phyloP scores from a whole-genome alignment of 2,888 invertebrate genomes.

The Mythimna impura region DNA sequence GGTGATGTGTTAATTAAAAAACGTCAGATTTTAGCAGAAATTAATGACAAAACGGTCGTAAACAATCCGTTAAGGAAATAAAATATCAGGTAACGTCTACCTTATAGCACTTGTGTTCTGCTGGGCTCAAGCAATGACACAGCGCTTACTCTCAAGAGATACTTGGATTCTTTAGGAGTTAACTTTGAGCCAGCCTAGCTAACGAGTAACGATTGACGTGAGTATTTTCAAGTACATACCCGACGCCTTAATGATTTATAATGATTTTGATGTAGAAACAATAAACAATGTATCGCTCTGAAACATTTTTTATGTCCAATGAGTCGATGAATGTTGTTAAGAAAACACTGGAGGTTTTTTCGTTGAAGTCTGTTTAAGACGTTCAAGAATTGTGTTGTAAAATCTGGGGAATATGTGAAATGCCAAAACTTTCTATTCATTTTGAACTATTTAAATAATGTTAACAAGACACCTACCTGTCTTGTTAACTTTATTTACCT shows the following conservation, averaged over 20 bases:
- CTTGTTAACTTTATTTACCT: too few relatives aligned
- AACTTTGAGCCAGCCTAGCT: conserved; percentile 81
- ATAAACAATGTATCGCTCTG: conserved; percentile 63
- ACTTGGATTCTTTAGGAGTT: conserved; percentile 87
- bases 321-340: conserved; percentile 26
- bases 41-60: conserved; percentile 48
- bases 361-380: conserved; percentile 5
- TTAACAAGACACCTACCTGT: conserved; percentile 37
- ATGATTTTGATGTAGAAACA: conserved; percentile 70
- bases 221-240: conserved; percentile 81
- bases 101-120: conserved; percentile 74
- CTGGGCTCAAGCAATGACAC: conserved; percentile 84
- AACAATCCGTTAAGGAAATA: conserved; percentile 27
- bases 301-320: conserved; percentile 35
- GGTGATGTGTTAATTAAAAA: conserved; percentile 36
- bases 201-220: conserved; percentile 87
- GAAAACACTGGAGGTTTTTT: conserved; percentile 26
- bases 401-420: conserved; percentile 1
- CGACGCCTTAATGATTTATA: conserved; percentile 75
- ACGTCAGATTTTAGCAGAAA: conserved; percentile 45
- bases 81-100: conserved; percentile 44
- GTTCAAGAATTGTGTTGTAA: not conserved
- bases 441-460: not conserved
- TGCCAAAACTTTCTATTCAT: not conserved
- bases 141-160: conserved; percentile 87